Conservation (phyloP, 1,140 invertebrate genomes). For the Thereuonema tuberculata region DNA sequence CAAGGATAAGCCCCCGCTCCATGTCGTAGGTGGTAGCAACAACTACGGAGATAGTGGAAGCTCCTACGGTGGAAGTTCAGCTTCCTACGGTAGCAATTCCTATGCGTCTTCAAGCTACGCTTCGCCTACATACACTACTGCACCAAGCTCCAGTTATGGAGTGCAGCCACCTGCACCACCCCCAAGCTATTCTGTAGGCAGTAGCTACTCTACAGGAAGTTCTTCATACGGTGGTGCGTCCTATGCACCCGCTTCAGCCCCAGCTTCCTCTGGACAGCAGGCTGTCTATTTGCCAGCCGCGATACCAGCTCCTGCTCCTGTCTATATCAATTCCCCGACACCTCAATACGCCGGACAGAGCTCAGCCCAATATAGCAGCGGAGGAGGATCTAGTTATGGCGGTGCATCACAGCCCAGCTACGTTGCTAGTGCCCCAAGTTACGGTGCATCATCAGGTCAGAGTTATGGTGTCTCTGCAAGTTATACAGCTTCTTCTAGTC, state of each 20-base stretch:
- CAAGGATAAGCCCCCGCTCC: conserved; percentile 28
- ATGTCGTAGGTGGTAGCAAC: conserved; percentile 24
- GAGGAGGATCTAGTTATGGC: neutral
- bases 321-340: conserved; percentile 21
- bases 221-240: conserved; percentile 3
- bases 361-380: neutral
- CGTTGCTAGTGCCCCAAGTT: neutral
- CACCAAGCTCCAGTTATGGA: neutral
- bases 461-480: neutral
- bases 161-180: neutral
- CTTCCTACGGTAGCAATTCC: neutral
- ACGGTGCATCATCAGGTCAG: neutral
- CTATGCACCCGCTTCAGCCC: conserved; percentile 15
- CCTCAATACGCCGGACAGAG: conserved; percentile 12
- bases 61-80: conserved; percentile 3
- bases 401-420: neutral
- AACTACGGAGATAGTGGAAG: neutral
- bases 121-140: neutral
- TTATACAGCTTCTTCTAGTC: neutral
- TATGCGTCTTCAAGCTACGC: conserved; percentile 4
- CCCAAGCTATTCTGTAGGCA: neutral
- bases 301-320: conserved; percentile 24
- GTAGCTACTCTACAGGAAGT: neutral
- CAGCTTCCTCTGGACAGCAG: conserved; percentile 15
- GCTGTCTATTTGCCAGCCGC: conserved; percentile 13